Evolutionary conservation across 2,888 invertebrate species (phyloP).

Genomic region (Chalcis sispes): DNA sequence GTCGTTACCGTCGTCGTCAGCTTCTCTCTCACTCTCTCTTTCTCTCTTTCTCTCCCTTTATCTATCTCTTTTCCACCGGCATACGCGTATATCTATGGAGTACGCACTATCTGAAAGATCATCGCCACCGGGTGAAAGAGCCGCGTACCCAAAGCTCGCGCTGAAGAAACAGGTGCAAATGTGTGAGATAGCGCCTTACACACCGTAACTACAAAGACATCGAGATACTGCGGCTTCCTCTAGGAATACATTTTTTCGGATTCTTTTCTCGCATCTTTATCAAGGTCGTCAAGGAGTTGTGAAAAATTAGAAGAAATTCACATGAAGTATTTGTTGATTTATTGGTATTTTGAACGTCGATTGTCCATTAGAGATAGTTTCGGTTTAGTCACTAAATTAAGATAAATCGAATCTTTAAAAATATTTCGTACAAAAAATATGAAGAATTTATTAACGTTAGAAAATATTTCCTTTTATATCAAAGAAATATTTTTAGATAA

Average conservation of each 20-base stretch:
- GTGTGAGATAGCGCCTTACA: too few species aligned
- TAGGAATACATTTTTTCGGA: neutral
- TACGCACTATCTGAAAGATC: conserved; percentile 34
- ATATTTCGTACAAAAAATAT: too few species aligned
- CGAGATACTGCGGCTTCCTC: neutral
- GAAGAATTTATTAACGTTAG: too few species aligned
- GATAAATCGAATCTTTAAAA: too few species aligned
- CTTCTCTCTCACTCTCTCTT: neutral
- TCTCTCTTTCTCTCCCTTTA: conserved; percentile 28
- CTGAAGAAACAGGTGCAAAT: conserved; percentile 19
- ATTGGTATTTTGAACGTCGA: too few species aligned
- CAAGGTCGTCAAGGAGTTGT: too few species aligned
- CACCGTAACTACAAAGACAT: neutral
- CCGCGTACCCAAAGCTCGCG: conserved; percentile 48
- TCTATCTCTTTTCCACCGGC: conserved; percentile 20
- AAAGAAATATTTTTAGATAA: too few species aligned
- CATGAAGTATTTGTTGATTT: too few species aligned
- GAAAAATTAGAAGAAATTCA: too few species aligned
- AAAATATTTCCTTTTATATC: too few species aligned
- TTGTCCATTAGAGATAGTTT: too few species aligned
- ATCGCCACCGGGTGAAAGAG: conserved; percentile 51
- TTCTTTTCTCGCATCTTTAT: neutral
- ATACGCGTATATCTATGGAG: neutral
- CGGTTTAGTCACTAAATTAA: too few species aligned
- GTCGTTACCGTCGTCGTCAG: neutral